These are phyloP conservation scores for Apamea epomidion DNA, from an alignment of 2,888 invertebrate genomes.

Conservation along the genomic window DNA sequence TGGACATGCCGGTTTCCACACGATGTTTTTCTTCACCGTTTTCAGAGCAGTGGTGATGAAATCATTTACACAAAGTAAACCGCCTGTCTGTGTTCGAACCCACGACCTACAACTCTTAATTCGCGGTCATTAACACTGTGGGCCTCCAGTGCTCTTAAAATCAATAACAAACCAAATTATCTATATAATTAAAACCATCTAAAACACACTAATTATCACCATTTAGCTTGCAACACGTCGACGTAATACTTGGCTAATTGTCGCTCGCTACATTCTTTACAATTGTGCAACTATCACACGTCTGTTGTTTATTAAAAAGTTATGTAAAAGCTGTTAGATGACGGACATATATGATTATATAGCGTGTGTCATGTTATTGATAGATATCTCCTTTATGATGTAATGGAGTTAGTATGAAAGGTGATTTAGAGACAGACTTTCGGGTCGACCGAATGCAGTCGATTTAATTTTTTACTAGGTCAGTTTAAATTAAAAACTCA, in stretches of 20 bases:
- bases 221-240: constrained; percentile 1
- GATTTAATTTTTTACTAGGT: constrained; percentile 1
- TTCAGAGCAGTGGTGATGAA: no score
- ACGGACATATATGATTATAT: constrained; percentile 30
- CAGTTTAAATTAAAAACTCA: background rate
- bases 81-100: no score
- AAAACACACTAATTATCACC: constrained; percentile 2
- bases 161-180: background rate
- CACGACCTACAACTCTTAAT: no score
- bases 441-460: background rate
- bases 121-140: no score
- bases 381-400: constrained; percentile 31
- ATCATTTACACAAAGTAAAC: no score
- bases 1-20: no score
- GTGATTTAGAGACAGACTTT: constrained; percentile 11
- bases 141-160: no score
- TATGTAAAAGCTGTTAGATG: constrained; percentile 31
- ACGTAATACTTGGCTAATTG: constrained; percentile 29
- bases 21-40: no score
- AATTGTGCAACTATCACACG: constrained; percentile 25
- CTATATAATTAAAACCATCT: background rate
- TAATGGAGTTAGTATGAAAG: constrained; percentile 16
- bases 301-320: constrained; percentile 6
- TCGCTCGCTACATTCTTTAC: constrained; percentile 16
- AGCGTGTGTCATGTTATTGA: constrained; percentile 34